A percentile compares a stretch with the other conserved stretches of the same genome.
Evolutionary conservation across 2,888 invertebrate species (phyloP).

Genomic region (Dryomyza anilis): DNA sequence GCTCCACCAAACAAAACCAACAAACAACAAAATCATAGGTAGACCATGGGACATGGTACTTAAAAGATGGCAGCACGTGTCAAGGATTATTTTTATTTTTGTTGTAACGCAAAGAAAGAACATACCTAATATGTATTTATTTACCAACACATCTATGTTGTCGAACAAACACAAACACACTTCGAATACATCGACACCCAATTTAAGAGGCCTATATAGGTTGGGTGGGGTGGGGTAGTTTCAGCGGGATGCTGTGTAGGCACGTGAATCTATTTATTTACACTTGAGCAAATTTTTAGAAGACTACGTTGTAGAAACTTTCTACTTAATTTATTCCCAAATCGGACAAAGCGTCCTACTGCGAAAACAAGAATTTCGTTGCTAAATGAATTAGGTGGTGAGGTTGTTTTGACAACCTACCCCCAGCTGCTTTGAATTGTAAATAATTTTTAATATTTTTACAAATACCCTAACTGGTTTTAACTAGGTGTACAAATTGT

Average conservation of each 20-base stretch:
- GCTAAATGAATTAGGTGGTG: no score
- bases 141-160: no score
- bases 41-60: neutral
- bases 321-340: neutral
- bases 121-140: no score
- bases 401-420: neutral
- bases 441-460: neutral
- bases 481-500: no score
- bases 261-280: neutral
- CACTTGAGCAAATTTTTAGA: slow-evolving; percentile 7
- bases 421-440: neutral
- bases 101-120: no score
- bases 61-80: slow-evolving; percentile 4
- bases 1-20: no score
- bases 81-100: neutral
- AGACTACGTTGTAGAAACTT: neutral
- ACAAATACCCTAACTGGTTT: no score
- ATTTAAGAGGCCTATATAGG: neutral
- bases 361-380: neutral
- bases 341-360: neutral
- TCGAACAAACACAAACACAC: no score
- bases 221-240: neutral
- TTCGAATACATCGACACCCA: no score
- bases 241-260: neutral
- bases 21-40: neutral